Percentiles rank a stretch among this genome's conserved stretches.
Conservation (phyloP, 2,888 invertebrate genomes). For the Pegoplata infirma region DNA sequence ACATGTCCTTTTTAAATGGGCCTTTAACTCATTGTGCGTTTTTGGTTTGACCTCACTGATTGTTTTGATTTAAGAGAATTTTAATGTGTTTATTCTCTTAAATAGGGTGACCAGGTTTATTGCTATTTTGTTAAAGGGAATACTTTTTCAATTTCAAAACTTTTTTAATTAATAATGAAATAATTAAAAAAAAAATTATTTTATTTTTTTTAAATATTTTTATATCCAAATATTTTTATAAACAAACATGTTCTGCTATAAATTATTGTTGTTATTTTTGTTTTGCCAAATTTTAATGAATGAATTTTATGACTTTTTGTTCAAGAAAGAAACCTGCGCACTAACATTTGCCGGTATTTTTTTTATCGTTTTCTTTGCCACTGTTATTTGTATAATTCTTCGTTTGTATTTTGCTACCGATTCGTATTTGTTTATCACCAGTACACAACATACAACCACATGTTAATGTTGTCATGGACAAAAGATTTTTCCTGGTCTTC, state of each 20-base stretch:
- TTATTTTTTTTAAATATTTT: too few species aligned
- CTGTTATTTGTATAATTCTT: not conserved
- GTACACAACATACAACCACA: not conserved
- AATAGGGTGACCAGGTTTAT: not conserved
- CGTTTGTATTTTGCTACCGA: not conserved
- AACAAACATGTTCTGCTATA: too few species aligned
- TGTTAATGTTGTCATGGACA: not conserved
- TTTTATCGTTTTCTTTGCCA: not conserved
- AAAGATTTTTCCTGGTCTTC: slow-evolving; percentile 21
- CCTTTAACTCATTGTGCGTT: too few species aligned
- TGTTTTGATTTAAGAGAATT: too few species aligned
- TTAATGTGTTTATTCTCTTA: too few species aligned
- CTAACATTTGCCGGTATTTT: not conserved
- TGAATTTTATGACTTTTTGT: not conserved
- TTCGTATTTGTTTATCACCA: not conserved
- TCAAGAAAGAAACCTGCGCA: not conserved
- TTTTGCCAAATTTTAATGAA: not conserved
- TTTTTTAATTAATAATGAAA: not conserved
- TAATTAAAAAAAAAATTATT: not conserved
- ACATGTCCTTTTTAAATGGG: too few species aligned
- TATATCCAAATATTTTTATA: too few species aligned
- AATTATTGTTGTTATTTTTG: not conserved
- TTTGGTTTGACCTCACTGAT: too few species aligned
- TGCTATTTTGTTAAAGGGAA: not conserved
- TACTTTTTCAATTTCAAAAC: too few species aligned